phyloP scores from a whole-genome alignment of 2,113 vertebrate genomes.

The Triplophysa rosa region DNA sequence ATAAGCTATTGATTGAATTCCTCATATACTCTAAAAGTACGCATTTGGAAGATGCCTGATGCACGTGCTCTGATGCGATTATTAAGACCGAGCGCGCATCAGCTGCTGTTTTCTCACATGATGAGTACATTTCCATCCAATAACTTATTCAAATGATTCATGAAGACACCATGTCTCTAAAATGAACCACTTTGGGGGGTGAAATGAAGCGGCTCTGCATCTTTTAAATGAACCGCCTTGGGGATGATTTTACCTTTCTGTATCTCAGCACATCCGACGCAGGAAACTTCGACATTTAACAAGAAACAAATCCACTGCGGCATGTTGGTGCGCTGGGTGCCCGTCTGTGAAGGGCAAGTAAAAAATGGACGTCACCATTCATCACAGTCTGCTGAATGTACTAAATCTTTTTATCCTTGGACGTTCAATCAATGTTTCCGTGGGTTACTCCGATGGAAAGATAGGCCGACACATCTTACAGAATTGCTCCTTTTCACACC shows the following conservation, averaged over 20 bases:
- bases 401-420: slow-evolving; percentile 58
- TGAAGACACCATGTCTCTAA: slow-evolving; percentile 8
- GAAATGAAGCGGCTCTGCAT: slow-evolving; percentile 30
- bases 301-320: slow-evolving; percentile 37
- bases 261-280: slow-evolving; percentile 39
- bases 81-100: neutral
- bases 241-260: slow-evolving; percentile 43
- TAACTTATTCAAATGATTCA: slow-evolving; percentile 31
- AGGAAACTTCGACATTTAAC: slow-evolving; percentile 42
- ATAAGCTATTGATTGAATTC: too few relatives aligned
- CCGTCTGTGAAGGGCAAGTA: slow-evolving; percentile 49
- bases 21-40: too few relatives aligned
- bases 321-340: slow-evolving; percentile 27
- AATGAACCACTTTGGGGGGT: slow-evolving; percentile 29
- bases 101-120: neutral
- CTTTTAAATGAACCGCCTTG: slow-evolving; percentile 34
- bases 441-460: slow-evolving; percentile 50
- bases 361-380: slow-evolving; percentile 47
- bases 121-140: slow-evolving; percentile 11
- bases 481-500: slow-evolving; percentile 53
- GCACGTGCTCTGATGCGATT: neutral
- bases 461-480: slow-evolving; percentile 52
- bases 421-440: slow-evolving; percentile 57
- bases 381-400: slow-evolving; percentile 51
- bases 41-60: neutral